Base-by-base conservation (phyloP, 2,888 invertebrate species). In the Noctua fimbriata region DNA sequence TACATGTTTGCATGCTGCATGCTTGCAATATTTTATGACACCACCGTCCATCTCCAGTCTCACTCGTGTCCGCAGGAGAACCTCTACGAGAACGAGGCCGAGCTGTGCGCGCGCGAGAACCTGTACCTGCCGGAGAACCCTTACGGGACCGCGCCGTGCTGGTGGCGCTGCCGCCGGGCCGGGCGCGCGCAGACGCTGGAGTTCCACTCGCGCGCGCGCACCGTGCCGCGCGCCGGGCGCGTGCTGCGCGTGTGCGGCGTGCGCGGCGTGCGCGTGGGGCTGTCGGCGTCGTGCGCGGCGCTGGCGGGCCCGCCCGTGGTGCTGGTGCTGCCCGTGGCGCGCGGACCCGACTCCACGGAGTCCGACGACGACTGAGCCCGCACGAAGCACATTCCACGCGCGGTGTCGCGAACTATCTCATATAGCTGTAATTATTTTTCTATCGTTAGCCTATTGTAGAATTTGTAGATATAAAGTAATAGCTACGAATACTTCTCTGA, bases 231-330 rank as follows among this genome's bases (percentile, higher is more conserved):
- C 24, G 84, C 86, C 89, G 77, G 83, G 81, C 65, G n/a, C 73
- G n/a, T 44, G 76, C 76, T 52, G 73, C 73, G 76, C 49, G 73
- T 73, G 85, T 83, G 92, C 70, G 92, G 69, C 82, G 75, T 74
- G 91, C 87, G 81, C 87, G 88, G 81, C 73, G 79, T 65, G 82
- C 73, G 79, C 69, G 60, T 73, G 81, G 96, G 97, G 97, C 94
- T 98, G 80, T 97, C 97, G 76, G 98, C 98, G 0, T 98, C 98
- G n/a, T 98, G 98, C 91, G 97, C 98, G 7, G 67, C 14, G 89
- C 89, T 90, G 89, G 66, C 16, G n/a, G 76, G 96, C 83, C 92
- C 91, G 9, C 88, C 91, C 91, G 81, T 92, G 91, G 88, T 92
- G 91, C 88, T 92, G 90, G 6, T 60, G 58, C 85, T 90, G 47